Evolutionary conservation across 2,113 vertebrate genomes (phyloP).

Genomic region (Nothocercus julius): DNA sequence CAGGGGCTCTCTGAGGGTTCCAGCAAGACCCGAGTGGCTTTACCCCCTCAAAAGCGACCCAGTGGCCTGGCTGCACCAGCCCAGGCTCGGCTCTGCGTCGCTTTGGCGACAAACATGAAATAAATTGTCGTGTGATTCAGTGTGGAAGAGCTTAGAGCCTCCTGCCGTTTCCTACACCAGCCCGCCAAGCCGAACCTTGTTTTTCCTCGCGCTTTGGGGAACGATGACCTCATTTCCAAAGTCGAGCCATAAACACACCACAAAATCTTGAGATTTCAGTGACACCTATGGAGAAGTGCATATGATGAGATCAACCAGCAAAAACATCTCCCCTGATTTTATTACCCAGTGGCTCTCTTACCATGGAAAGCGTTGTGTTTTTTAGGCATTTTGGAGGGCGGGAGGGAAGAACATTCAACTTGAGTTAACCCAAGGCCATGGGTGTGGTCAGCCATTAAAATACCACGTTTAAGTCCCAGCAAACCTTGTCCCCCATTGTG

Average conservation of each 20-base stretch:
- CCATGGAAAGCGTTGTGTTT: neutral
- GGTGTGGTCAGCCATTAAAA: neutral
- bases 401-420: too few relatives aligned
- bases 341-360: neutral
- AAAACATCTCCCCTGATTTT: neutral
- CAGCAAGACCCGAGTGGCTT: neutral
- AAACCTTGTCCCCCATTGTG: too few relatives aligned
- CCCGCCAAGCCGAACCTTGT: neutral
- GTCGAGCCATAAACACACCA: neutral
- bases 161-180: neutral
- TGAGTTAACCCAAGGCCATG: too few relatives aligned
- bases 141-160: fast-evolving
- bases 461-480: neutral
- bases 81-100: fast-evolving
- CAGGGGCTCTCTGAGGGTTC: too few relatives aligned
- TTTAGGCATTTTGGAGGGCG: too few relatives aligned
- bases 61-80: fast-evolving
- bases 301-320: neutral
- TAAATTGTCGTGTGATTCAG: neutral
- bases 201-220: neutral
- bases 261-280: neutral
- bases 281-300: neutral
- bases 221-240: neutral
- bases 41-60: too few relatives aligned
- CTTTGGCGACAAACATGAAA: neutral